Evolutionary conservation across 2,888 invertebrate genomes (phyloP).

Genomic region (Perizoma affinitatum): DNA sequence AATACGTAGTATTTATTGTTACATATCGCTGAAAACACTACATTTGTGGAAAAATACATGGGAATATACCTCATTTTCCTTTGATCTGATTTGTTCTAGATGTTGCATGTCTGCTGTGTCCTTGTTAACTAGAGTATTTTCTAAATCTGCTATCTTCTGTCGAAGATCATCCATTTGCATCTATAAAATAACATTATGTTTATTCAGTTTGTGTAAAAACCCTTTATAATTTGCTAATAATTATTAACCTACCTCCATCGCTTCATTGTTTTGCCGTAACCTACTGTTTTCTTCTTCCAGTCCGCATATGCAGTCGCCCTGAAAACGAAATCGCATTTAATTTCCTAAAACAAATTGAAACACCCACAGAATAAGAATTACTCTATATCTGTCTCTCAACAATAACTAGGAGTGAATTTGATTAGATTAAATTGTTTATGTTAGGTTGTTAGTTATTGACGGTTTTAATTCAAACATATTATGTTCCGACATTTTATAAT

Average conservation of each 20-base stretch:
- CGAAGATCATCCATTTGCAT: constrained; percentile 42
- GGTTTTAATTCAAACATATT: too few species aligned
- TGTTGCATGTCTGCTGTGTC: constrained; percentile 40
- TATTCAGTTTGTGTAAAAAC: too few species aligned
- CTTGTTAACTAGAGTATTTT: constrained; percentile 45
- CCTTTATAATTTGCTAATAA: too few species aligned
- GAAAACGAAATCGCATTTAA: constrained; percentile 28
- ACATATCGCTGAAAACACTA: too few species aligned
- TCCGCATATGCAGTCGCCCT: constrained; percentile 66
- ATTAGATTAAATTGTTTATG: too few species aligned
- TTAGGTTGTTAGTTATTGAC: too few species aligned
- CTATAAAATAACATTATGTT: constrained; percentile 28
- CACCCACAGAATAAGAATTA: too few species aligned
- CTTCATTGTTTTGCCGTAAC: constrained; percentile 52
- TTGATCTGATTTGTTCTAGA: constrained; percentile 45
- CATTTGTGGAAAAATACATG: too few species aligned
- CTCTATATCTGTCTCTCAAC: too few species aligned
- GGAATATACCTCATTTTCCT: constrained; percentile 54
- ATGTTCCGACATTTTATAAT: too few species aligned
- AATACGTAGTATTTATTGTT: too few species aligned
- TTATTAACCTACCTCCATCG: constrained; percentile 47
- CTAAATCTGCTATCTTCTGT: constrained; percentile 48
- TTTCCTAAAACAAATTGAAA: background rate
- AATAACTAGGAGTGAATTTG: too few species aligned
- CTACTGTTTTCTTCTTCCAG: constrained; percentile 57